These are phyloP conservation scores for Teleiodes luculella DNA, from an alignment of 2,888 invertebrate species.

Conservation along the genomic window DNA sequence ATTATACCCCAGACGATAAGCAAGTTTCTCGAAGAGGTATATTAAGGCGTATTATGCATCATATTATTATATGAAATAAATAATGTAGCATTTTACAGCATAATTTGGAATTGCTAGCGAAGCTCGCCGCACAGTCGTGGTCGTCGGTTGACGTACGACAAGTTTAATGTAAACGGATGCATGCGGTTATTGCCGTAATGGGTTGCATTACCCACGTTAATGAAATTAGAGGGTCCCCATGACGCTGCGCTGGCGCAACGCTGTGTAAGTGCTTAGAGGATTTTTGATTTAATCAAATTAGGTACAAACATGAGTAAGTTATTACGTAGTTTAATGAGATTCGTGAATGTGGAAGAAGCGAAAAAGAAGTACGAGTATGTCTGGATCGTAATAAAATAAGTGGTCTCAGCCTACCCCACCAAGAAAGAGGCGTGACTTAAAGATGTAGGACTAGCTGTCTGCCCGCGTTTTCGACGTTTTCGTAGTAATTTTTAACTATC, in stretches of 20 bases:
- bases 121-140: background rate
- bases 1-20: background rate
- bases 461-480: too few species aligned
- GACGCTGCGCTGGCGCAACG: background rate
- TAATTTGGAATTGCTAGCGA: background rate
- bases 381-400: too few species aligned
- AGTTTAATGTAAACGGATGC: constrained; percentile 8
- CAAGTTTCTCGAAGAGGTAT: background rate
- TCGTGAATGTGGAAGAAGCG: too few species aligned
- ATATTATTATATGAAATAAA: background rate
- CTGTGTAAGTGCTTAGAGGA: background rate
- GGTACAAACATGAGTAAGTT: background rate
- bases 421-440: too few species aligned
- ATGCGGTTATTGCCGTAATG: constrained; percentile 1
- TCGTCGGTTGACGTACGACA: background rate
- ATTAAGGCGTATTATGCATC: too few species aligned
- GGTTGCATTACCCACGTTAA: constrained; percentile 7
- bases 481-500: too few species aligned
- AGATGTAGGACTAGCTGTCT: too few species aligned
- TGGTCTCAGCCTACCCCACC: too few species aligned
- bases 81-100: background rate
- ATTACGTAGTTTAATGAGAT: too few species aligned
- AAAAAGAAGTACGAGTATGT: too few species aligned
- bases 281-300: background rate
- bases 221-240: constrained; percentile 2